Evolutionary conservation across 2,113 vertebrate species (phyloP), one percentile per base, ranked within the genome.

Genomic region (Macroglossus sobrinus): DNA sequence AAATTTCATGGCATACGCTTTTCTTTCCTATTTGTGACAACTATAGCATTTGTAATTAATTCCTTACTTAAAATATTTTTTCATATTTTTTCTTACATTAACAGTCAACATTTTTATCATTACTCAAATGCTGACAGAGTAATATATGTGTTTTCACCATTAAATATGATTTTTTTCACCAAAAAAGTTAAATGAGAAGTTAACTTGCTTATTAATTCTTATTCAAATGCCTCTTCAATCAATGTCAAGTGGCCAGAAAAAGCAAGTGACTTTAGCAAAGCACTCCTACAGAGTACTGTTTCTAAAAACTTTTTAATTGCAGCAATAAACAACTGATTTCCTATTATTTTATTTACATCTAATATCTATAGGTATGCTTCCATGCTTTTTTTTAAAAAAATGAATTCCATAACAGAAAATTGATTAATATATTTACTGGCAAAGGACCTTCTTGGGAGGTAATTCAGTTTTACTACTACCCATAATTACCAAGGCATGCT

Each of bases 231-330:
- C 19, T 18, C 50, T 50, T 50, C 26, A 57, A 24, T 18, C 40
- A 43, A 35, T 15, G 13, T 71, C 66, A 71, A 71, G 19, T 47
- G 40, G 38, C 5, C 74, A 94, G 19, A 26, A 15, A 82, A 94
- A 84, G 75, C 35, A 80, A 92, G 68, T 91, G 35, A 53, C 55
- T 22, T 9, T 79, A 79, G 28, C 22, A 64, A 79, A 93, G 64
- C 26, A 72, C 16, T 13, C 66, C 21, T 50, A 43, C 1, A n/a
- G 1, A 55, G 5, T 45, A 78, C 19, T 71, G n/a, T 69, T 91
- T 96, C 59, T 88, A 89, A 91, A 64, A 93, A 7, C 4, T 19
- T 64, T 93, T 85, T 47, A 84, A 81, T 50, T 91, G 55, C 24
- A 91, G 35, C 14, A 72, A 87, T 55, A 95, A 86, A 66, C 15